Conservation (phyloP, 2,113 vertebrate species). For the Pseudorasbora parva region DNA sequence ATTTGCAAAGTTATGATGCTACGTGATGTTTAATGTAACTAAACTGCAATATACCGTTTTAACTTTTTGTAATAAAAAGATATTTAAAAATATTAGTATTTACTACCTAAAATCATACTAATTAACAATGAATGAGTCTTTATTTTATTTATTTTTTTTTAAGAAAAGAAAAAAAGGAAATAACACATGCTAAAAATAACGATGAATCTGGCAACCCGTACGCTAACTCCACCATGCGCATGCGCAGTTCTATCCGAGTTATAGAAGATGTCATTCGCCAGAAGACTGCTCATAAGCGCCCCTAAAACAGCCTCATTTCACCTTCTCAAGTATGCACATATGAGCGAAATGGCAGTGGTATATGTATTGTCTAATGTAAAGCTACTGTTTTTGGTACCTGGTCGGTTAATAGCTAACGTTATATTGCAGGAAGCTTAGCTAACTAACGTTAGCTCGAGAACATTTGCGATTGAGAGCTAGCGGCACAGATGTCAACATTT, state of each 20-base stretch:
- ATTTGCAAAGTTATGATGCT: background rate
- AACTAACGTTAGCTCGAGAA: background rate
- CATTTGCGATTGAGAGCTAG: background rate
- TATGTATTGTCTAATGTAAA: background rate
- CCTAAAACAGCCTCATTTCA: constrained; percentile 62
- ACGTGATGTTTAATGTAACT: too few relatives aligned
- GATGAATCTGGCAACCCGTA: constrained; percentile 38
- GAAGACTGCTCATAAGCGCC: constrained; percentile 59
- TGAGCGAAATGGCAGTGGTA: background rate
- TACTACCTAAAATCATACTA: too few relatives aligned
- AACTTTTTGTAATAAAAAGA: too few relatives aligned
- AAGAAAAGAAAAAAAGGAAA: too few relatives aligned
- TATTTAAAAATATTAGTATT: too few relatives aligned
- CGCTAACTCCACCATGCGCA: background rate
- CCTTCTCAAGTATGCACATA: constrained; percentile 35
- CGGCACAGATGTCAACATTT: background rate
- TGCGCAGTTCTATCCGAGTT: constrained; percentile 48
- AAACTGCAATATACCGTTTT: too few relatives aligned
- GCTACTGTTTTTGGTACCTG: background rate
- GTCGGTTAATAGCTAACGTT: background rate
- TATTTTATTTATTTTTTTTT: too few relatives aligned
- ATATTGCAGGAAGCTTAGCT: background rate
- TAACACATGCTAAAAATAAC: too few relatives aligned
- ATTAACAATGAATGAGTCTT: too few relatives aligned
- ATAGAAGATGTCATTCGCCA: constrained; percentile 68